Evolutionary conservation across 2,888 invertebrate species (phyloP).

Genomic region (Tenthredo amoena): DNA sequence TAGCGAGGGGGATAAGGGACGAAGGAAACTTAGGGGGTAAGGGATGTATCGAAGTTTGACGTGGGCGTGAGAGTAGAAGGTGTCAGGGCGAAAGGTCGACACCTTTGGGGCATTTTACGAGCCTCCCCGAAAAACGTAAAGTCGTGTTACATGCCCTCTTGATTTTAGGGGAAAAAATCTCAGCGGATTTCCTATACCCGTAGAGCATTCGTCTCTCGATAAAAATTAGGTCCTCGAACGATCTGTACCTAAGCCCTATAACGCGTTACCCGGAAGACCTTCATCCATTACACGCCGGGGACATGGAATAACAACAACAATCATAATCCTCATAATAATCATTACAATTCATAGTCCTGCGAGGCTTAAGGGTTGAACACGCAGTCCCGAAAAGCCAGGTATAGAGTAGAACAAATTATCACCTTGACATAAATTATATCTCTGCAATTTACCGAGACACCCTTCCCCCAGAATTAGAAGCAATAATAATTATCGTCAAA

Average conservation of each 20-base stretch:
- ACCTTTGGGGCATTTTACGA: slow-evolving; percentile 43
- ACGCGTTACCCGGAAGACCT: slow-evolving; percentile 24
- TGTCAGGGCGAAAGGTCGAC: slow-evolving; percentile 50
- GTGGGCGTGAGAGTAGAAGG: slow-evolving; percentile 5
- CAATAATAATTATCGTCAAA: neutral
- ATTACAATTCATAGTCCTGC: slow-evolving; percentile 29
- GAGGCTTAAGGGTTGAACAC: slow-evolving; percentile 14
- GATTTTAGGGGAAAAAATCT: slow-evolving; percentile 39
- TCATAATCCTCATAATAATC: slow-evolving; percentile 23
- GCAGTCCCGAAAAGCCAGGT: slow-evolving; percentile 11
- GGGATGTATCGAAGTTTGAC: slow-evolving; percentile 43
- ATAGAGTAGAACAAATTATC: slow-evolving; percentile 11
- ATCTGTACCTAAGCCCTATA: neutral
- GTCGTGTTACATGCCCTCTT: slow-evolving; percentile 48
- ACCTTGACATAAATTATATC: slow-evolving; percentile 20
- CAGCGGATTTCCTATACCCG: slow-evolving; percentile 14
- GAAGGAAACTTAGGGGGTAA: neutral
- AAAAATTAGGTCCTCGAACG: slow-evolving; percentile 27
- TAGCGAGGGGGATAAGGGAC: neutral
- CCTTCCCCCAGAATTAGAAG: neutral
- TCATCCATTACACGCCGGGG: neutral
- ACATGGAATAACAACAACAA: slow-evolving; percentile 27
- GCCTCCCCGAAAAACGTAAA: slow-evolving; percentile 36
- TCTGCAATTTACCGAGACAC: slow-evolving; percentile 22
- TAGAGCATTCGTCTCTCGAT: neutral